Base-by-base conservation (phyloP, 2,888 invertebrate genomes). In the Subacronicta megacephala region DNA sequence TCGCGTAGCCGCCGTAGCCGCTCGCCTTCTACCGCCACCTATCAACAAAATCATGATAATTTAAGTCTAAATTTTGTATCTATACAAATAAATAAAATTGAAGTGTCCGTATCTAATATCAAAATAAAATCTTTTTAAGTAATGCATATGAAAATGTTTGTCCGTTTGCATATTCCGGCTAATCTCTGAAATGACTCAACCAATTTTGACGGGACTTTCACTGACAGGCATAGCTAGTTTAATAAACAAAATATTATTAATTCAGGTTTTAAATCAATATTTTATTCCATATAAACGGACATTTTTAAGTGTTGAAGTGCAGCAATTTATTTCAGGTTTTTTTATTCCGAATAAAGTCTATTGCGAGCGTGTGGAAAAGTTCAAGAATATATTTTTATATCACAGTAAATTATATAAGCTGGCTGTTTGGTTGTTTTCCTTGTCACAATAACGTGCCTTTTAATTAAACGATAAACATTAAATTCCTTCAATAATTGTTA, bases 1-100 rank as follows among this genome's bases (percentile, higher is more conserved):
- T 99, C 98, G 76, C 98, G 95, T 83, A 99, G 95, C 85, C 98
- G 95, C 62, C 98, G 96, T 84, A 98, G 95, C 75, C 98, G 95
- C 89, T 98, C 98, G 82, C 98, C 97, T 91, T 98, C 98, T 55
- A 97, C 97, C 72, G 97, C 96, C 86, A 97, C 96, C 95, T 95
- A 89, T 54, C 43, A 54, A 63, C 56, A 67, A 65, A 70, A 53
- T 13, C 20, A 46, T 50, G 17, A 38, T 17, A 62, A 51, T 15
- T 18, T 0, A 38, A 36, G 13, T 15, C n/a, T 0, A 15, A 5
- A 1, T n/a, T n/a, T 2, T 35, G 15, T 35, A n/a, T n/a, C n/a
- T n/a, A n/a, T n/a, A n/a, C n/a, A n/a, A n/a, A n/a, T n/a, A n/a
- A n/a, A n/a, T n/a, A n/a, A n/a, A n/a, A n/a, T n/a, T n/a, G n/a